These are phyloP conservation scores for Formica aserva DNA, from an alignment of 2,888 invertebrate species.

Conservation along the genomic window DNA sequence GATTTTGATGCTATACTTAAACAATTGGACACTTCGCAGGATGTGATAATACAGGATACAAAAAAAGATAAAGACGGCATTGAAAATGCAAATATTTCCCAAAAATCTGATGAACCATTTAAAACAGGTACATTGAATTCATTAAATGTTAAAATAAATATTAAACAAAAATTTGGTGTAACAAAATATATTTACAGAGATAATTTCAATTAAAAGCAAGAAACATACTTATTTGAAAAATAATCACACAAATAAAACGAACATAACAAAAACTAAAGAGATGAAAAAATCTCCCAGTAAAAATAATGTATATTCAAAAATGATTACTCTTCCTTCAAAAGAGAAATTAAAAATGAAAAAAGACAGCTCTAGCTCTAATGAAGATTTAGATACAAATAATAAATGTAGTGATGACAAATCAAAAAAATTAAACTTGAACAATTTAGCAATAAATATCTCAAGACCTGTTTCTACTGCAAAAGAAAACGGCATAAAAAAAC, in stretches of 20 bases:
- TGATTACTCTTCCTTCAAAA: not conserved
- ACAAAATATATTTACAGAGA: conserved; percentile 29
- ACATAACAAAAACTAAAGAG: conserved; percentile 57
- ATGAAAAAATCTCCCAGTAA: conserved; percentile 27
- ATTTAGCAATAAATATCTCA: not conserved
- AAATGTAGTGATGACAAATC: conserved; percentile 37
- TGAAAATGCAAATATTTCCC: not conserved
- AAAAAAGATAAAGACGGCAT: conserved; percentile 27
- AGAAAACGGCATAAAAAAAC: conserved; percentile 68
- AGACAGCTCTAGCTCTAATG: conserved; percentile 45
- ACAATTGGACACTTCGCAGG: conserved; percentile 87
- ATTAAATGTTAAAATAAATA: not conserved
- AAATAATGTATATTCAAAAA: conserved; percentile 9
- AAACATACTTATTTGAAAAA: conserved; percentile 4
- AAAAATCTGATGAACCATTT: not conserved
- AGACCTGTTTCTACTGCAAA: conserved; percentile 45
- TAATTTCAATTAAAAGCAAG: conserved; percentile 1
- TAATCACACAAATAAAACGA: conserved; percentile 45
- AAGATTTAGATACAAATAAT: conserved; percentile 33
- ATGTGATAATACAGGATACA: conserved; percentile 82
- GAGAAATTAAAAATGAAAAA: conserved; percentile 39
- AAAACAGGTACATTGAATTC: conserved; percentile 16
- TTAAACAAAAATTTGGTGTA: not conserved
- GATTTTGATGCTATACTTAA: conserved; percentile 90
- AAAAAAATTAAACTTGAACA: conserved; percentile 56